Evolutionary conservation across 2,113 vertebrate genomes (phyloP).

Genomic region (Seriola dumerili): DNA sequence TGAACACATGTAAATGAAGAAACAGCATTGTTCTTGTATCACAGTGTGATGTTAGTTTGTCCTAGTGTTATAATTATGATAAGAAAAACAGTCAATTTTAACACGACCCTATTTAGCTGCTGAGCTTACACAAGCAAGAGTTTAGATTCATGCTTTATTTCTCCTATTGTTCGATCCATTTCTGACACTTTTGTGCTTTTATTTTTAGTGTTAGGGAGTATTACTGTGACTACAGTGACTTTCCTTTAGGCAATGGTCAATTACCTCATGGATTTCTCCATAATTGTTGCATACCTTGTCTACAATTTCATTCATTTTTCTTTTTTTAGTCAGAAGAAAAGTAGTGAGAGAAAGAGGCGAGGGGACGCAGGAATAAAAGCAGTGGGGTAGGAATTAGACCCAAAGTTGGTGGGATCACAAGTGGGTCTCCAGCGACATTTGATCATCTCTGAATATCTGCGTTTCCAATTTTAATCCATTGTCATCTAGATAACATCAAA

Average conservation of each 20-base stretch:
- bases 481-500: conserved; percentile 26
- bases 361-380: conserved; percentile 36
- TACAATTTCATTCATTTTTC: conserved; percentile 38
- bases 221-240: neutral
- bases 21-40: neutral
- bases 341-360: conserved; percentile 18
- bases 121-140: neutral
- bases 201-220: neutral
- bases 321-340: conserved; percentile 32
- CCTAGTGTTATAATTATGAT: neutral
- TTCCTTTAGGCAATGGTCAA: conserved; percentile 23
- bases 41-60: neutral
- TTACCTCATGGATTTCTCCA: conserved; percentile 56
- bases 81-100: neutral
- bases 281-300: conserved; percentile 33
- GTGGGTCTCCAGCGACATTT: conserved; percentile 9
- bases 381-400: conserved; percentile 9
- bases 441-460: conserved; percentile 20
- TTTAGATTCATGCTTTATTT: neutral
- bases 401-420: conserved; percentile 38
- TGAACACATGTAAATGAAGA: neutral
- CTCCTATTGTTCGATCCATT: neutral
- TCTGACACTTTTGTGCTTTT: neutral
- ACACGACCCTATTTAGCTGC: neutral
- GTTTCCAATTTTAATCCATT: conserved; percentile 34